A percentile compares a stretch with the other conserved stretches of the same genome.
These are phyloP conservation scores for Rhodeus uyekii DNA, from an alignment of 2,797 vertebrate species.

Conservation along the genomic window DNA sequence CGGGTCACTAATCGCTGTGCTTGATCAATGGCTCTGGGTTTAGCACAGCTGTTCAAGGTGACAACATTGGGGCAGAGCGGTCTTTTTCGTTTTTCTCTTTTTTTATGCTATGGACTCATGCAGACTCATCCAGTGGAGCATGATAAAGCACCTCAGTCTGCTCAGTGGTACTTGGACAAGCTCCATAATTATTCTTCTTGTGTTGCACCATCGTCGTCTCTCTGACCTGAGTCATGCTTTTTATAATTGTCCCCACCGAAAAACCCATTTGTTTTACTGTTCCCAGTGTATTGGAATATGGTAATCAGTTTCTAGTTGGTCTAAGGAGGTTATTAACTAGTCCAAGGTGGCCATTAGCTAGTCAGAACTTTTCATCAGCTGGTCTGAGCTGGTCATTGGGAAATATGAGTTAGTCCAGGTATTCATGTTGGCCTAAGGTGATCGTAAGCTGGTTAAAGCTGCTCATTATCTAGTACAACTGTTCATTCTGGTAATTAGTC, in stretches of 20 bases:
- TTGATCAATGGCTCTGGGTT: constrained; percentile 64
- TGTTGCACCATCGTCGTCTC: background rate
- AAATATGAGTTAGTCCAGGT: no score
- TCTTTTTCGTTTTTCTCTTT: constrained; percentile 57
- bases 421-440: no score
- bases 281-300: background rate
- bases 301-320: background rate
- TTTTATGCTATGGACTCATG: constrained; percentile 23
- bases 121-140: background rate
- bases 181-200: background rate
- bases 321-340: background rate
- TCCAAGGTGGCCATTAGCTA: background rate
- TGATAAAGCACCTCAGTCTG: constrained; percentile 22
- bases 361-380: background rate
- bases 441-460: no score
- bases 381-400: background rate
- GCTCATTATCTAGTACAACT: no score
- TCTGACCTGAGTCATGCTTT: background rate
- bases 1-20: constrained; percentile 52
- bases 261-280: background rate
- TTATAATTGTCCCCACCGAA: background rate
- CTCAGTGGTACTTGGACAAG: background rate
- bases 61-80: constrained; percentile 41
- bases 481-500: no score
- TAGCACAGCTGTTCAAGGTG: constrained; percentile 58